Evolutionary conservation across 2,113 vertebrate genomes (phyloP), one percentile per base, ranked within the genome.

Genomic region (Theristicus caerulescens): DNA sequence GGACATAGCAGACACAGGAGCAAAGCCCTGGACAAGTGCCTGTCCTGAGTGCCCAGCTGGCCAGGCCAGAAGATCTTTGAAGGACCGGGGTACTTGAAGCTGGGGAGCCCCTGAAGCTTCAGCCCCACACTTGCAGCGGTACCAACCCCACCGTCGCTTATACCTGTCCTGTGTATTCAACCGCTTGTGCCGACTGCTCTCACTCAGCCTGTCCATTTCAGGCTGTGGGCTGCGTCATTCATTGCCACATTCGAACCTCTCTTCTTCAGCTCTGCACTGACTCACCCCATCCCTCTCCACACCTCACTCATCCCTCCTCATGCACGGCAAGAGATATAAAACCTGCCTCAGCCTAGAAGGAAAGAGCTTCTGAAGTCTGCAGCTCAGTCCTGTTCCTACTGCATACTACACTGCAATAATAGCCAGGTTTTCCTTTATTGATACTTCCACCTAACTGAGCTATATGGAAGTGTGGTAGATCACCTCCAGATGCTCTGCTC

Each of bases 131-230:
- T 85, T 59, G 42, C 40, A 88, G 49, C 0, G 0, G 24, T 58
- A 21, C 36, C 25, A 66, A 13, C 38, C 40, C 46, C 84, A 38
- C 16, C 14, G 3, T 25, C 9, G 2, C 32, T 51, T 36, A 19
- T 26, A 65, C 4, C 22, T 11, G 34, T 57, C 24, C 64, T 46
- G 4, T 2, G 1, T 11, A 19, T 70, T 82, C 65, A 74, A 4
- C 8, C 1, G 3, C 36, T 42, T 57, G 22, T 22, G 20, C 29
- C 57, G 82, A 17, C 32, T 46, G 32, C 42, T 81, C 18, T 27
- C 4, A 4, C 49, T 77, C 40, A 17, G 11, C 51, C 24, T 40
- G 25, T 51, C 57, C 16, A 6, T 69, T 88, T 69, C 0, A 0
- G 27, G 8, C 58, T 54, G 26, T 4, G 18, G 38, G 20, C 8